Evolutionary conservation across 2,797 vertebrate genomes (phyloP).

Genomic region (Eurystomus glaucurus): DNA sequence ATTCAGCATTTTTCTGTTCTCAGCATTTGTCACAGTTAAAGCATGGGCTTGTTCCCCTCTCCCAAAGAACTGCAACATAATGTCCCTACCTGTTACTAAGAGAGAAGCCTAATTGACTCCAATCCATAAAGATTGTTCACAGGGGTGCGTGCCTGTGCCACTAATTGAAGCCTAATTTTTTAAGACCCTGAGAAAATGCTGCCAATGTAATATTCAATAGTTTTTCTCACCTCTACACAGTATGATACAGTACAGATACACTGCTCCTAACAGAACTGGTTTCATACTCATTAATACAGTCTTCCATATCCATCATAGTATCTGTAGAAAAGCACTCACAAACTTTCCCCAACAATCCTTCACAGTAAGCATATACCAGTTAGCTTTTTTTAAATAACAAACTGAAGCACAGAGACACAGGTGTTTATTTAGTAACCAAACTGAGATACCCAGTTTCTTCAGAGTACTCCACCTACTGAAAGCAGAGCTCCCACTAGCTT

Average conservation of each 20-base stretch:
- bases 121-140: not conserved
- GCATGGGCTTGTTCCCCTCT: not conserved
- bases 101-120: not conserved
- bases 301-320: not conserved
- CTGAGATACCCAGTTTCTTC: not conserved
- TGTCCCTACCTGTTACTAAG: accelerated
- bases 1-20: not conserved
- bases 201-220: not conserved
- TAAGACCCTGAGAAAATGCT: not conserved
- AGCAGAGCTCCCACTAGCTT: not conserved
- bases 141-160: not conserved
- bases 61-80: not conserved
- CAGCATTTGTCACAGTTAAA: not conserved
- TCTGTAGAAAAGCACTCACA: not conserved
- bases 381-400: not conserved
- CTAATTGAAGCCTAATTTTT: not conserved
- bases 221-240: not conserved
- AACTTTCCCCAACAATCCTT: not conserved
- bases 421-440: not conserved
- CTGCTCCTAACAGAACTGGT: not conserved
- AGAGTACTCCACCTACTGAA: not conserved
- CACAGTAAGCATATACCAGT: not conserved
- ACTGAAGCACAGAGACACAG: not conserved
- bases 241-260: not conserved
- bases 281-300: not conserved